These are phyloP conservation scores for Anabas testudineus DNA, from an alignment of 2,797 vertebrate species.

Conservation along the genomic window DNA sequence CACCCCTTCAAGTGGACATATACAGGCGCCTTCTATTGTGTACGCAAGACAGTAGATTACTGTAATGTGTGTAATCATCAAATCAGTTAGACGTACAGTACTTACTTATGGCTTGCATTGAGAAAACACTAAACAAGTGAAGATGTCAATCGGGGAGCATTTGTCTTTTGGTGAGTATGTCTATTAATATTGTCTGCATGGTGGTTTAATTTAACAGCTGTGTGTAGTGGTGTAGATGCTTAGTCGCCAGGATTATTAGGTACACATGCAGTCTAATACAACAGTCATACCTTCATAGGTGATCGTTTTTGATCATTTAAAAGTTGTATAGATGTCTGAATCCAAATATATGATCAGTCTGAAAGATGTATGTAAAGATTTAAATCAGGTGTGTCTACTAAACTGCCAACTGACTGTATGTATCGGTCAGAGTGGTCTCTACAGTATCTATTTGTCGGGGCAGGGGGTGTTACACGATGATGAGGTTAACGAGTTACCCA, in stretches of 20 bases:
- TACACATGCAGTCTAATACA: not conserved
- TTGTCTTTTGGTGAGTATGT: slow-evolving; percentile 4
- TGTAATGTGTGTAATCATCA: not conserved
- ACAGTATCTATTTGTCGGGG: slow-evolving; percentile 13
- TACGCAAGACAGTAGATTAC: not conserved
- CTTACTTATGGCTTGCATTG: not conserved
- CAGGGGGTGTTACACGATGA: slow-evolving; percentile 48
- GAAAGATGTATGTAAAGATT: not conserved
- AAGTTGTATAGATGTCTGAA: too few species aligned
- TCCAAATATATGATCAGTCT: too few species aligned
- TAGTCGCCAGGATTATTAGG: not conserved
- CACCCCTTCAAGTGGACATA: not conserved
- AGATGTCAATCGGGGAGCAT: not conserved
- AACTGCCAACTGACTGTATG: not conserved
- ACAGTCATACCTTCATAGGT: not conserved
- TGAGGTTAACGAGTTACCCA: slow-evolving; percentile 61
- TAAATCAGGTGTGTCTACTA: not conserved
- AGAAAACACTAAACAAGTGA: slow-evolving; percentile 31
- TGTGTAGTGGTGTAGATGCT: slow-evolving; percentile 1
- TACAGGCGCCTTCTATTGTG: not conserved
- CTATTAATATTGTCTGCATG: not conserved
- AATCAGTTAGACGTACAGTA: not conserved
- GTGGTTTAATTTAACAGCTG: not conserved
- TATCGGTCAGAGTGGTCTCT: slow-evolving; percentile 18
- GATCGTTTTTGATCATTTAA: too few species aligned